These are phyloP conservation scores for Nephotettix cincticeps DNA, from an alignment of 1,140 invertebrate species.

Conservation along the genomic window DNA sequence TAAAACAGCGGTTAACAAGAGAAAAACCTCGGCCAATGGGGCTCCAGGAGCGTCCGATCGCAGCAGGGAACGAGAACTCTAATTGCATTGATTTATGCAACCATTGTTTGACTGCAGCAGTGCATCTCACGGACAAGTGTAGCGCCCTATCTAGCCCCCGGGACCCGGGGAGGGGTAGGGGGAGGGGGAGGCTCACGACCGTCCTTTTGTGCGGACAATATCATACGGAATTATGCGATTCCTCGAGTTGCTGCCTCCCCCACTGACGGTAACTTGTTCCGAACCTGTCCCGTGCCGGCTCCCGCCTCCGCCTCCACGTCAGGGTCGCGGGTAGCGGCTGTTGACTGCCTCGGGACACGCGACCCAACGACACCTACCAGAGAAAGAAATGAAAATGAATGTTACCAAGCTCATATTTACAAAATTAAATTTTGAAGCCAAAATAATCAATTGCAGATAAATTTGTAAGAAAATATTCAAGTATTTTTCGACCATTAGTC, in stretches of 20 bases:
- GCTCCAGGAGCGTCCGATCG: not conserved
- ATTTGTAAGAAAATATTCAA: no score
- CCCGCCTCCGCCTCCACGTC: no score
- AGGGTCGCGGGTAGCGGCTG: no score
- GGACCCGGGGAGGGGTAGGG: no score
- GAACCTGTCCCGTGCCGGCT: no score
- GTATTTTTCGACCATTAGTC: no score
- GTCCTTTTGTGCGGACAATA: not conserved
- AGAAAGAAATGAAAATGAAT: not conserved
- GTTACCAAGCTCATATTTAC: not conserved
- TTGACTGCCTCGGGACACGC: no score
- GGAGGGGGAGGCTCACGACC: not conserved
- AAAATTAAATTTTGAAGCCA: no score
- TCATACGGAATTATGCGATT: not conserved
- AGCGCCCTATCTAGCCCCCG: not conserved
- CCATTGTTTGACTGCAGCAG: conserved; percentile 35
- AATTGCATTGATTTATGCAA: conserved; percentile 41
- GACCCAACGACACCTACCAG: no score
- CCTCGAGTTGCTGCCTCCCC: not conserved
- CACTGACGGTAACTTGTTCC: not conserved
- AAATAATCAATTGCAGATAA: no score
- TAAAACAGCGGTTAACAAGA: not conserved
- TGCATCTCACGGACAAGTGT: conserved; percentile 15
- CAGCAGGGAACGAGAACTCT: conserved; percentile 27
- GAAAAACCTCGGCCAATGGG: conserved; percentile 5